A percentile compares a stretch with the other conserved stretches of the same genome.
phyloP scores from a whole-genome alignment of 2,113 vertebrate species.

The Taxidea taxus region DNA sequence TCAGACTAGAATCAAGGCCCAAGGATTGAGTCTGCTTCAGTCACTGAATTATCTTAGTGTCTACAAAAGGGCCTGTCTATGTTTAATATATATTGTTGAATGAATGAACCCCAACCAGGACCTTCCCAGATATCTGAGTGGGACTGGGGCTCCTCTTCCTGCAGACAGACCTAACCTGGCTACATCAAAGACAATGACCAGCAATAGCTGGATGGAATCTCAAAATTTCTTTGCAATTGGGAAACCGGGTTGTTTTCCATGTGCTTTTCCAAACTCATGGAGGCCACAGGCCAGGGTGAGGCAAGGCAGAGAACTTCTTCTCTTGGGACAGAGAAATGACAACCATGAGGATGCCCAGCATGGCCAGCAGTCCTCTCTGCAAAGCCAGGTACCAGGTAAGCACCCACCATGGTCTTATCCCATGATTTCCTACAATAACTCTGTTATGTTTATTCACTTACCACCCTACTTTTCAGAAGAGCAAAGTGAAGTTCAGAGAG shows the following conservation, averaged over 20 bases:
- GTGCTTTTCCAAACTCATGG: background rate
- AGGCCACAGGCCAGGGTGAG: background rate
- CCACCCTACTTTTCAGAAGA: too few relatives aligned
- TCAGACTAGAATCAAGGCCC: background rate
- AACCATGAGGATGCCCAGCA: background rate
- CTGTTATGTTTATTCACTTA: background rate
- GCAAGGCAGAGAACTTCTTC: background rate
- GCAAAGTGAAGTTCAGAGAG: background rate
- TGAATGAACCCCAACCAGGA: background rate
- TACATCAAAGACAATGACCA: background rate
- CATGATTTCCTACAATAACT: background rate
- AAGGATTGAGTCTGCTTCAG: background rate
- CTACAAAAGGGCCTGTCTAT: background rate
- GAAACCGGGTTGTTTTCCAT: background rate
- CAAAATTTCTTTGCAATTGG: background rate
- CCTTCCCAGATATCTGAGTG: background rate
- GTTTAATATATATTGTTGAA: background rate
- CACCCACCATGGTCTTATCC: too few relatives aligned
- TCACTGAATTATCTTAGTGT: background rate
- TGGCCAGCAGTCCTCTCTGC: background rate
- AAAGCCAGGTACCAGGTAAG: background rate
- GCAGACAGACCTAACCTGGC: background rate
- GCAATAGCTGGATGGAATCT: background rate
- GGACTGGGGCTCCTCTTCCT: background rate
- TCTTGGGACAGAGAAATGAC: background rate